These are phyloP conservation scores for Amphipoea oculea DNA, from an alignment of 2,888 invertebrate genomes.

Conservation along the genomic window DNA sequence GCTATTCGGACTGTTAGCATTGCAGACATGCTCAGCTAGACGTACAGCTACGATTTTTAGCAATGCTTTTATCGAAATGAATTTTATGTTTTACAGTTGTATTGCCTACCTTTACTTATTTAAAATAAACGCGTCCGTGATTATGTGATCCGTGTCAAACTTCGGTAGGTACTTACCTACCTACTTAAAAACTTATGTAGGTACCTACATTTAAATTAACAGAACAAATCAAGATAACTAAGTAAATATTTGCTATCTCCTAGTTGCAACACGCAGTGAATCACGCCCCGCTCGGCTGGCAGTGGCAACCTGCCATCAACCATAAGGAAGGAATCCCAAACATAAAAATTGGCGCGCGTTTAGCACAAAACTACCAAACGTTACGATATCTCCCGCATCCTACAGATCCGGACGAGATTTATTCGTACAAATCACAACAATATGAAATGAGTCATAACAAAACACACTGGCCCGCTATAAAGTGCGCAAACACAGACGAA, in stretches of 20 bases:
- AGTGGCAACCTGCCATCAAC: slow-evolving; percentile 60
- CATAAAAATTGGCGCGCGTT: slow-evolving; percentile 40
- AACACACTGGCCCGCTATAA: slow-evolving; percentile 30
- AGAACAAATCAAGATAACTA: not conserved
- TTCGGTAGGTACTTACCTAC: not conserved
- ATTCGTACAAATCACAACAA: slow-evolving; percentile 51
- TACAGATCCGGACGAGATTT: slow-evolving; percentile 10
- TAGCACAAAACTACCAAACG: slow-evolving; percentile 11
- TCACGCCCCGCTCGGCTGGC: slow-evolving; percentile 17
- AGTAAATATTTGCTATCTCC: not conserved
- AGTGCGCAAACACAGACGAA: slow-evolving; percentile 41
- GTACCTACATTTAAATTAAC: not conserved
- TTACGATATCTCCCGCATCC: slow-evolving; percentile 9
- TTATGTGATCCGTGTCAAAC: not conserved
- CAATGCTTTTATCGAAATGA: not conserved
- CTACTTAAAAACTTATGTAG: not conserved
- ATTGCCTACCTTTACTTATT: not conserved
- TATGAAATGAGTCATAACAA: slow-evolving; percentile 43
- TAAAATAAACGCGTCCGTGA: not conserved
- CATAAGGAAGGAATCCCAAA: slow-evolving; percentile 51
- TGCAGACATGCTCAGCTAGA: not conserved
- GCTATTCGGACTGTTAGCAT: slow-evolving; percentile 10
- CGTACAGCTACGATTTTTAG: not conserved
- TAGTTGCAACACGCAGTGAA: slow-evolving; percentile 23
- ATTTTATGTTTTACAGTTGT: not conserved